These are phyloP conservation scores for Cryptosula pallasiana DNA, from an alignment of 2,888 invertebrate species.

Conservation along the genomic window DNA sequence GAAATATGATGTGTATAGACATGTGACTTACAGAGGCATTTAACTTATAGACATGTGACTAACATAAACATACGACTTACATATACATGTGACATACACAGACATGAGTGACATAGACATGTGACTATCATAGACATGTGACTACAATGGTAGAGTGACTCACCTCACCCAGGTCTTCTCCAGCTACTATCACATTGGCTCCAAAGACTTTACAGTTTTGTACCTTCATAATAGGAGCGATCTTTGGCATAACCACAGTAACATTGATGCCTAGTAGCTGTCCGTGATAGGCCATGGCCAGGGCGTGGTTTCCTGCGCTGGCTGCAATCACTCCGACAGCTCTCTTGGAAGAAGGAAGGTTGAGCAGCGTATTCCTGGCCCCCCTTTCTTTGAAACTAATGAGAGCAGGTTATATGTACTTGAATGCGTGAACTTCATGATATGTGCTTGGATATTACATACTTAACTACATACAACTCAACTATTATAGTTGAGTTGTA, in stretches of 20 bases:
- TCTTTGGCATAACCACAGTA: conserved; percentile 89
- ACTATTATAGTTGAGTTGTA: too few species aligned
- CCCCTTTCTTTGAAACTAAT: conserved; percentile 90
- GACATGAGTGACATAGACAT: not conserved
- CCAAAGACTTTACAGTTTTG: conserved; percentile 78
- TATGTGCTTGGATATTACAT: too few species aligned
- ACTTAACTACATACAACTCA: too few species aligned
- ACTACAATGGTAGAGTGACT: conserved; percentile 25
- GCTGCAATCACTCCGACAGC: conserved; percentile 80
- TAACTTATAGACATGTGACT: too few species aligned
- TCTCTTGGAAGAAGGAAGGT: conserved; percentile 68
- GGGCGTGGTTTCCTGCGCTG: conserved; percentile 89
- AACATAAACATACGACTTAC: too few species aligned
- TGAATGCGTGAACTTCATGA: too few species aligned
- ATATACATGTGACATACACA: too few species aligned
- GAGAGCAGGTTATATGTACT: too few species aligned
- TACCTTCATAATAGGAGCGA: conserved; percentile 93
- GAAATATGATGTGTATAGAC: too few species aligned
- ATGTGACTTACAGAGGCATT: too few species aligned
- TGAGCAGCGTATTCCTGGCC: conserved; percentile 76
- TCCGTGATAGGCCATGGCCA: conserved; percentile 76
- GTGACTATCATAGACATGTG: too few species aligned
- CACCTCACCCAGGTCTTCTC: conserved; percentile 72
- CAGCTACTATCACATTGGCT: conserved; percentile 77
- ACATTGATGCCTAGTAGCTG: conserved; percentile 58